Evolutionary conservation across 2,888 invertebrate genomes (phyloP), one percentile per base, ranked within the genome.

Genomic region (Chirona hameri): DNA sequence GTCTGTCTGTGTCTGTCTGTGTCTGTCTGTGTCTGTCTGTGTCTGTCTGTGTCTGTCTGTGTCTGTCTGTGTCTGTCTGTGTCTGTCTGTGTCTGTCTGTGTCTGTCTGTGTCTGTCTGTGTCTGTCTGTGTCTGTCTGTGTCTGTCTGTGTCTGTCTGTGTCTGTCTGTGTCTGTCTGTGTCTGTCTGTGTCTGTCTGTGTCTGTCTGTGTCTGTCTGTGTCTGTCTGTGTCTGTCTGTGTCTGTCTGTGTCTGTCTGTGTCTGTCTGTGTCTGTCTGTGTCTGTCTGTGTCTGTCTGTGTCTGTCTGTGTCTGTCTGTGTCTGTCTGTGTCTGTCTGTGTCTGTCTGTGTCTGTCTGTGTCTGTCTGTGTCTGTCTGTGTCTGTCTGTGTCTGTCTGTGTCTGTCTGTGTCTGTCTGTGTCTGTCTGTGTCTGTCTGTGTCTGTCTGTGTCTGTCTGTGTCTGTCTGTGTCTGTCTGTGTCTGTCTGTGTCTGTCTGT

Each of bases 131-230:
- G 48, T 79, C 21, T 79, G 65, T 81, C 29, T 57, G 60, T 81
- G 3, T 4, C 27, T 81, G 27, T 60, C 39, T 81, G 39, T 60
- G 69, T 60, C 39, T 60, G 69, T 60, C 21, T 60, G 46, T 46
- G 18, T n/a, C 10, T 29, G 24, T 60, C 39, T 60, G 21, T 60
- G 69, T 60, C 21, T 15, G 27, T n/a, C 27, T 60, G 4, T 10
- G 24, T 65, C 24, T 65, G 15, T 15, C 39, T 60, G 18, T n/a
- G 5, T 60, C 3, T n/a, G 65, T 60, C 0, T 39, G 10, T 65
- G 85, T 88, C 88, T 84, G 85, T 89, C 65, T 46, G 0, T 60
- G n/a, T 60, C 29, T 31, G 55, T 27, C 21, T 31, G n/a, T 52
- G 46, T 55, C 39, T 21, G 18, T 55, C 10, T 5, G 46, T 79